Percentiles rank a stretch among this genome's conserved stretches.
phyloP scores from a whole-genome alignment of 1,140 invertebrate species.

The Polypedilum vanderplanki region DNA sequence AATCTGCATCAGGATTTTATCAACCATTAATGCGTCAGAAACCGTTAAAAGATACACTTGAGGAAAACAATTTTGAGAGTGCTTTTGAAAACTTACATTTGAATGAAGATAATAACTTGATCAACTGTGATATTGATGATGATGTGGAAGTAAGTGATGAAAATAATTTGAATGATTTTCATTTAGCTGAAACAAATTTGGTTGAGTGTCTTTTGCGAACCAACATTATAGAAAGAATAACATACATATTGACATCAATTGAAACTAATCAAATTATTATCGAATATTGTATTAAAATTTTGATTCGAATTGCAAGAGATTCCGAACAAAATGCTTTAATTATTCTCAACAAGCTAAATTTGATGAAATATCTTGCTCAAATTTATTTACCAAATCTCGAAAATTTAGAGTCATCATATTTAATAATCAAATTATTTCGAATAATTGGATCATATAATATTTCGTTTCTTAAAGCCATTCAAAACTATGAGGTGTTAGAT shows the following conservation, averaged over 20 bases:
- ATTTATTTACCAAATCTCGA: constrained; percentile 51
- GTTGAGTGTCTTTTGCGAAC: constrained; percentile 66
- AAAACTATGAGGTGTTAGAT: constrained; percentile 33
- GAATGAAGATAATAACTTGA: background rate
- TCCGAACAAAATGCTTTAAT: constrained; percentile 52
- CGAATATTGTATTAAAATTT: constrained; percentile 59
- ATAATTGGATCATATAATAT: constrained; percentile 38
- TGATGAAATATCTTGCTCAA: constrained; percentile 51
- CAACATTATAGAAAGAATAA: constrained; percentile 64
- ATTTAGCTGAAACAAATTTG: constrained; percentile 69
- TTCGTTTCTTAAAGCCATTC: constrained; percentile 35
- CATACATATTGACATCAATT: constrained; percentile 61
- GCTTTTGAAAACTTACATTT: background rate
- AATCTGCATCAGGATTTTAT: constrained; percentile 56
- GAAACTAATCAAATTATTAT: constrained; percentile 57
- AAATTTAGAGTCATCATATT: constrained; percentile 34
- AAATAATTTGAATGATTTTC: constrained; percentile 70
- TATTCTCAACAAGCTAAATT: constrained; percentile 50
- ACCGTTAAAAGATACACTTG: constrained; percentile 30
- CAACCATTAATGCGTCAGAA: constrained; percentile 55
- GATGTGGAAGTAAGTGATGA: constrained; percentile 54
- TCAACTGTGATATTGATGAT: background rate
- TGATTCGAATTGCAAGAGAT: constrained; percentile 60
- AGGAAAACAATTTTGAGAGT: constrained; percentile 36
- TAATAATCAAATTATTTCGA: constrained; percentile 38